Conservation (phyloP, 2,888 invertebrate species). For the Tholera decimalis region DNA sequence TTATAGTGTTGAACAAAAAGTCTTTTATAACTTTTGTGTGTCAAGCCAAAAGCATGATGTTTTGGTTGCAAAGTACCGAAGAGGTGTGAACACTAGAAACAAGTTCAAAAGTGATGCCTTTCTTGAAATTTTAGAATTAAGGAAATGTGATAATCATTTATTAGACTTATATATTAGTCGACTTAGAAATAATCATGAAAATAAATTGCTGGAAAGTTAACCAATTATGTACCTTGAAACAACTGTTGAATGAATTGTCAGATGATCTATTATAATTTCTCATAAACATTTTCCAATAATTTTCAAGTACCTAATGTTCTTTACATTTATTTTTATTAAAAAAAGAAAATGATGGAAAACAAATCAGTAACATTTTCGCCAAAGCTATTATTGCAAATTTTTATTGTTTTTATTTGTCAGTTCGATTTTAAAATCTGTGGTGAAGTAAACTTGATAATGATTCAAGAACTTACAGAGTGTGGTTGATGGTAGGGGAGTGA, state of each 20-base stretch:
- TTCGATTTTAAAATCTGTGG: too few relatives aligned
- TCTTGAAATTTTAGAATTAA: conserved; percentile 80
- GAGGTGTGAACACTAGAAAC: conserved; percentile 80
- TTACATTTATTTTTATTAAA: too few relatives aligned
- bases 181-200: conserved; percentile 56
- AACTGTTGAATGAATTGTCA: background rate
- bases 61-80: conserved; percentile 78
- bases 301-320: too few relatives aligned
- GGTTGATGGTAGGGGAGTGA: too few relatives aligned
- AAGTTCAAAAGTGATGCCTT: conserved; percentile 81
- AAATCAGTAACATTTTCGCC: too few relatives aligned
- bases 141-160: conserved; percentile 75
- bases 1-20: conserved; percentile 81
- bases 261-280: background rate
- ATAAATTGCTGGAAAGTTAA: background rate
- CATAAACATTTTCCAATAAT: background rate
- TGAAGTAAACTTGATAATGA: too few relatives aligned
- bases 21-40: conserved; percentile 87
- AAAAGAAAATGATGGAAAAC: too few relatives aligned
- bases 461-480: too few relatives aligned
- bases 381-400: too few relatives aligned
- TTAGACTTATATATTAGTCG: conserved; percentile 78
- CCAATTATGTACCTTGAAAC: background rate
- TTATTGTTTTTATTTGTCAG: too few relatives aligned
- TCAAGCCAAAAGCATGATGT: conserved; percentile 79